phyloP scores from a whole-genome alignment of 2,888 invertebrate genomes.

The Cabera pusaria region DNA sequence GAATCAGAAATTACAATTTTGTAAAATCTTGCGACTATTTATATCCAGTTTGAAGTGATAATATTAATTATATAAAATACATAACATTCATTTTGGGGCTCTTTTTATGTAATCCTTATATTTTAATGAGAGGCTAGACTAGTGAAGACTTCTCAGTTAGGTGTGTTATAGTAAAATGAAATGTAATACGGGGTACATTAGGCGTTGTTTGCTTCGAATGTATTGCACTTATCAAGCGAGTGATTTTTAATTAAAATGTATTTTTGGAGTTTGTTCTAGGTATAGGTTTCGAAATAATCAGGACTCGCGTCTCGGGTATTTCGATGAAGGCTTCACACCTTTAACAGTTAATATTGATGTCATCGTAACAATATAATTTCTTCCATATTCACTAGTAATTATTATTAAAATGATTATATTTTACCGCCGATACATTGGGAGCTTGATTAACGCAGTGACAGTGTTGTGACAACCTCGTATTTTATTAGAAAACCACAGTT shows the following conservation, averaged over 20 bases:
- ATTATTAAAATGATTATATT: too few relatives aligned
- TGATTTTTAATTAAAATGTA: constrained; percentile 18
- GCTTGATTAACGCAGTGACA: too few relatives aligned
- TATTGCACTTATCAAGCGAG: constrained; percentile 9
- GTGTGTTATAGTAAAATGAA: constrained; percentile 17
- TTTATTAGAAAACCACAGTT: too few relatives aligned
- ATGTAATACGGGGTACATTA: constrained; percentile 15
- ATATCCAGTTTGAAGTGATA: constrained; percentile 10
- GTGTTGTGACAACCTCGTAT: too few relatives aligned
- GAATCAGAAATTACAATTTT: constrained; percentile 9
- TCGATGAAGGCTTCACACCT: constrained; percentile 19
- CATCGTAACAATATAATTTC: background rate
- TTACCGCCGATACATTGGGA: too few relatives aligned
- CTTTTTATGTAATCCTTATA: constrained; percentile 1
- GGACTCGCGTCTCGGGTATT: constrained; percentile 6
- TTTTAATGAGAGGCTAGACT: constrained; percentile 24
- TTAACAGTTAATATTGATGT: constrained; percentile 11
- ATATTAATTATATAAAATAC: constrained; percentile 2
- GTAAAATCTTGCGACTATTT: constrained; percentile 5
- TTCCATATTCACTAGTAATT: too few relatives aligned
- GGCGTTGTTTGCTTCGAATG: constrained; percentile 16
- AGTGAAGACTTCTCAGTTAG: constrained; percentile 18
- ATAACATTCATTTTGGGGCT: constrained; percentile 2
- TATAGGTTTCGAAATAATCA: constrained; percentile 11
- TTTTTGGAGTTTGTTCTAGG: constrained; percentile 26